Percentiles rank a stretch among this genome's conserved stretches.
phyloP scores from a whole-genome alignment of 2,888 invertebrate species.

The Catocala fraxini region DNA sequence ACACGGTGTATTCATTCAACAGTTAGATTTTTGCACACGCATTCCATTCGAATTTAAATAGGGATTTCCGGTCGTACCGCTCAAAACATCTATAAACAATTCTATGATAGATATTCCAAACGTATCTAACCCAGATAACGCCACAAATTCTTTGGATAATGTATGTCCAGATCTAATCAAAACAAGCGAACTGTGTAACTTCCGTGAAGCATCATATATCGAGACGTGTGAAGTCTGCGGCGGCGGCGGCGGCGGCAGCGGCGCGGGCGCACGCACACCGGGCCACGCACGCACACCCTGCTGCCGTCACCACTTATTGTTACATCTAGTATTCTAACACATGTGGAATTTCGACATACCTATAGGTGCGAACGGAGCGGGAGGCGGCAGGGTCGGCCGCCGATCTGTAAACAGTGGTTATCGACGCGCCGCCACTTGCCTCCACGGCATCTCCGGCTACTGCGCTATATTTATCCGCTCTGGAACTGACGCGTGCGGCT shows the following conservation, averaged over 20 bases:
- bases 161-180: constrained; percentile 56
- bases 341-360: constrained; percentile 77
- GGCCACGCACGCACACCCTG: constrained; percentile 50
- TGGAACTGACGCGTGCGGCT: constrained; percentile 83
- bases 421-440: constrained; percentile 84
- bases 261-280: constrained; percentile 32
- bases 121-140: constrained; percentile 14
- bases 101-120: constrained; percentile 6
- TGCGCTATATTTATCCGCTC: constrained; percentile 84
- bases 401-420: constrained; percentile 86
- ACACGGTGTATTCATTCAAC: constrained; percentile 12
- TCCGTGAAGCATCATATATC: constrained; percentile 47
- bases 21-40: constrained; percentile 13
- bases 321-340: constrained; percentile 66
- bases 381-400: constrained; percentile 83
- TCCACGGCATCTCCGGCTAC: constrained; percentile 80
- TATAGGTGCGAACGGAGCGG: constrained; percentile 78
- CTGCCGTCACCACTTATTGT: constrained; percentile 62
- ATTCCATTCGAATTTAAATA: constrained; percentile 13
- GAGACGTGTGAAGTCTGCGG: constrained; percentile 18
- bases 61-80: neutral
- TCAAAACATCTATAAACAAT: constrained; percentile 15
- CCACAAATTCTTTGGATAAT: constrained; percentile 45
- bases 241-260: constrained; percentile 23
- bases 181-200: constrained; percentile 52